Base-by-base conservation (phyloP, 1,140 invertebrate species). In the Condylostylus longicornis region DNA sequence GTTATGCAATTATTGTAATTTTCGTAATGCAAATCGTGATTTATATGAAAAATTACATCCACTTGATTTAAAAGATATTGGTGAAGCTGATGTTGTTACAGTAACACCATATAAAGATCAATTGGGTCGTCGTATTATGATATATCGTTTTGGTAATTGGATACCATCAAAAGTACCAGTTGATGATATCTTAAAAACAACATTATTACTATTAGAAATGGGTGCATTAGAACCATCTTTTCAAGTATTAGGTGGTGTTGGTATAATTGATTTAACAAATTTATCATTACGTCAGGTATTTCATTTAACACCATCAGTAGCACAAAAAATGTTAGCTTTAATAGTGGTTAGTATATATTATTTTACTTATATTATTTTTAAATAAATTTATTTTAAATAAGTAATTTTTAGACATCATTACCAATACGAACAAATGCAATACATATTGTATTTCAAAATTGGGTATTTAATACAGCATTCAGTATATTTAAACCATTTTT, bases 381-480 rank as follows among this genome's bases (percentile, higher is more conserved):
- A 6, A n/a, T 15, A n/a, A 34, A 38, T 28, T 14, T 18, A 35
- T 42, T 21, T 34, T 27, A 40, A 20, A 38, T 21, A 31, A 27
- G 34, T 19, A 33, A 36, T 40, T 64, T 67, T 35, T 52, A 76
- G 67, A 74, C 75, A 0, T 70, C 75, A 35, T 82, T 81, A 51
- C 80, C 81, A 0, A 71, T 80, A 44, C 75, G 71, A 23, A 79
- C 75, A 0, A 59, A 79, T 40, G 75, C 79, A 0, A 71, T 85
- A 25, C 82, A 85, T 53, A 75, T 86, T 27, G 65, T 85, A 1
- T 72, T 81, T 47, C 77, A 85, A 47, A 78, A 80, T 0, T 83
- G 79, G 77, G 55, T 82, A 1, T 84, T 84, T 48, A 79, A 82
- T 48, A 74, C 78, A 21, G 74, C 79, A 17, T 84, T 74, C 51